A percentile compares a stretch with the other conserved stretches of the same genome.
phyloP scores from a whole-genome alignment of 2,888 invertebrate genomes.

The Dichetophora obliterata region DNA sequence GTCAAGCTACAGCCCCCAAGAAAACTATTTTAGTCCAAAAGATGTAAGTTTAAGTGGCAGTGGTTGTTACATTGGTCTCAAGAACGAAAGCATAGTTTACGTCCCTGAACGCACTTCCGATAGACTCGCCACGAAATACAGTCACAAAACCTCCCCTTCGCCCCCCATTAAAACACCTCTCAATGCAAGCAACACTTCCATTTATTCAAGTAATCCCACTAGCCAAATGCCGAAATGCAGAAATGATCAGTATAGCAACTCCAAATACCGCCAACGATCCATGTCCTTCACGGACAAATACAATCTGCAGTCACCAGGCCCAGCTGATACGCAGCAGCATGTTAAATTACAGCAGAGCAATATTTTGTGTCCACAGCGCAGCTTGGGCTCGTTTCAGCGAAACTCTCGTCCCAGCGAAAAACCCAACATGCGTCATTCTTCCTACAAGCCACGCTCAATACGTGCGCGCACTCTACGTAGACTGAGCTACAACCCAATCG shows the following conservation, averaged over 20 bases:
- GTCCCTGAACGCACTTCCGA: conserved; percentile 41
- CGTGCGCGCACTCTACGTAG: conserved; percentile 72
- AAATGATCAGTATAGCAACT: conserved; percentile 47
- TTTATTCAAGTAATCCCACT: conserved; percentile 54
- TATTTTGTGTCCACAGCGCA: conserved; percentile 33
- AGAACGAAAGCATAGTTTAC: conserved; percentile 53
- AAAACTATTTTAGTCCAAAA: conserved; percentile 60
- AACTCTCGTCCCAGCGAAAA: neutral
- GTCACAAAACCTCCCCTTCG: conserved; percentile 46
- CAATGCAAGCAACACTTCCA: conserved; percentile 62
- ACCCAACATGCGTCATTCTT: conserved; percentile 42
- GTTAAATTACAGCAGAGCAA: conserved; percentile 30
- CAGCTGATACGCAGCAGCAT: conserved; percentile 60
- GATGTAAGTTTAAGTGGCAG: conserved; percentile 53
- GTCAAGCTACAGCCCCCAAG: conserved; percentile 69
- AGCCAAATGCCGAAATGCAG: conserved; percentile 37
- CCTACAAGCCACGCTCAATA: conserved; percentile 71
- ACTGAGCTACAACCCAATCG: conserved; percentile 74
- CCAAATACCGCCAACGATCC: conserved; percentile 68
- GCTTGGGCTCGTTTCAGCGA: conserved; percentile 39
- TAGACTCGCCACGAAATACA: conserved; percentile 44
- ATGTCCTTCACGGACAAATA: conserved; percentile 72
- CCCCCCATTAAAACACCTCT: conserved; percentile 63
- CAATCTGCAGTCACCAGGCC: conserved; percentile 64
- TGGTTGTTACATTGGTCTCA: conserved; percentile 54